Evolutionary conservation across 2,113 vertebrate species (phyloP).

Genomic region (Oenanthe melanoleuca): DNA sequence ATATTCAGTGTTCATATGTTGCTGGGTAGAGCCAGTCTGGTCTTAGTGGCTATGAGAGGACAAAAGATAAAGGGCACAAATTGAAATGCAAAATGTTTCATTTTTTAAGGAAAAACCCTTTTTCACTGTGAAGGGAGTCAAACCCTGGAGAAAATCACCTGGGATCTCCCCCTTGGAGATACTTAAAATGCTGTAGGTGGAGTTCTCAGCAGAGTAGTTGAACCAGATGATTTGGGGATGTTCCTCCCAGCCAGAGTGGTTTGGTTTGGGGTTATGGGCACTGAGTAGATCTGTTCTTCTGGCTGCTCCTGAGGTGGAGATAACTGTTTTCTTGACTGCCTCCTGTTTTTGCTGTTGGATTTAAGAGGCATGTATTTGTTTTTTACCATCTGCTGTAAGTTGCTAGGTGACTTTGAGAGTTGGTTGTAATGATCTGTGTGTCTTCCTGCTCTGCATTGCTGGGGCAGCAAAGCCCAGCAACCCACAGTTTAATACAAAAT

Average conservation of each 20-base stretch:
- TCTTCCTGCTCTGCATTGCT: neutral
- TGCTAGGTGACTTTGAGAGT: neutral
- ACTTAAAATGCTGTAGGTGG: neutral
- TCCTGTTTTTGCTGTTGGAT: neutral
- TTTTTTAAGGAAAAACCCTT: neutral
- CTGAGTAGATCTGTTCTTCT: neutral
- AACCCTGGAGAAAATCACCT: neutral
- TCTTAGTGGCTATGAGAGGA: neutral
- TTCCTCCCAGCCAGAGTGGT: neutral
- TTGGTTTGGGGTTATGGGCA: neutral
- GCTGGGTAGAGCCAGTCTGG: neutral
- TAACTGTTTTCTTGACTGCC: neutral
- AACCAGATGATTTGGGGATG: neutral
- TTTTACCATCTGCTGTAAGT: neutral
- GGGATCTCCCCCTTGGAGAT: neutral
- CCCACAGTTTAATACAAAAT: neutral
- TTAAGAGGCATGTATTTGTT: neutral
- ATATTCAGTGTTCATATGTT: accelerated
- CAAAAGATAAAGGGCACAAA: neutral
- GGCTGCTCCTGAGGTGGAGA: neutral
- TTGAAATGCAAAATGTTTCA: neutral
- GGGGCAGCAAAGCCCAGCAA: neutral
- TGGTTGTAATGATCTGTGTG: neutral
- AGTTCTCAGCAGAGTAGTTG: neutral
- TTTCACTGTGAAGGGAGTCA: neutral